A percentile compares a stretch with the other conserved stretches of the same genome.
Evolutionary conservation across 2,888 invertebrate genomes (phyloP).

Genomic region (Chrysomela aeneicollis): DNA sequence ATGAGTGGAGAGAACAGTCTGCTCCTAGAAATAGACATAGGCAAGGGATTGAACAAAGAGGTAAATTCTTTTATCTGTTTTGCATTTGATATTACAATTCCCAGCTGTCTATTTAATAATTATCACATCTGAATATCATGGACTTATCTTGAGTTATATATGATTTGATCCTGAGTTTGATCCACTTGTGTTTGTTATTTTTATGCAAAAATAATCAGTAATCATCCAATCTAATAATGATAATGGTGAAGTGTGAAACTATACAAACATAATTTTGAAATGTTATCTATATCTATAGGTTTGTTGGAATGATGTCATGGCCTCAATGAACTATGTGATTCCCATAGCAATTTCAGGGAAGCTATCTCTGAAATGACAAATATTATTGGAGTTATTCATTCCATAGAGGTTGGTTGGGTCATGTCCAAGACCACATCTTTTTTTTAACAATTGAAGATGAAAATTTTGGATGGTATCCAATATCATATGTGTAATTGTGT

Average conservation of each 20-base stretch:
- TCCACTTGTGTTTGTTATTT: background rate
- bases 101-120: too few relatives aligned
- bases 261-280: background rate
- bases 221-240: background rate
- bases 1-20: conserved; percentile 53
- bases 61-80: conserved; percentile 41
- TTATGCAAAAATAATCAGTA: background rate
- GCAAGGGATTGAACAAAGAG: conserved; percentile 73
- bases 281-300: background rate
- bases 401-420: too few relatives aligned
- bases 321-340: background rate
- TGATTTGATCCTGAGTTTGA: too few relatives aligned
- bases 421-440: too few relatives aligned
- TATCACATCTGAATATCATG: too few relatives aligned
- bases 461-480: background rate
- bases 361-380: too few relatives aligned
- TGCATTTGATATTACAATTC: too few relatives aligned
- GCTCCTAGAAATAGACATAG: conserved; percentile 55
- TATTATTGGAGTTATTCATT: too few relatives aligned
- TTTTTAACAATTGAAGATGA: too few relatives aligned
- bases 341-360: background rate
- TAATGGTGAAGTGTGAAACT: background rate
- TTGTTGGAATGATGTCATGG: background rate
- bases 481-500: background rate
- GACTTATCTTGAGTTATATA: too few relatives aligned